Evolutionary conservation across 2,888 invertebrate genomes (phyloP).

Genomic region (Eristalis tenax): DNA sequence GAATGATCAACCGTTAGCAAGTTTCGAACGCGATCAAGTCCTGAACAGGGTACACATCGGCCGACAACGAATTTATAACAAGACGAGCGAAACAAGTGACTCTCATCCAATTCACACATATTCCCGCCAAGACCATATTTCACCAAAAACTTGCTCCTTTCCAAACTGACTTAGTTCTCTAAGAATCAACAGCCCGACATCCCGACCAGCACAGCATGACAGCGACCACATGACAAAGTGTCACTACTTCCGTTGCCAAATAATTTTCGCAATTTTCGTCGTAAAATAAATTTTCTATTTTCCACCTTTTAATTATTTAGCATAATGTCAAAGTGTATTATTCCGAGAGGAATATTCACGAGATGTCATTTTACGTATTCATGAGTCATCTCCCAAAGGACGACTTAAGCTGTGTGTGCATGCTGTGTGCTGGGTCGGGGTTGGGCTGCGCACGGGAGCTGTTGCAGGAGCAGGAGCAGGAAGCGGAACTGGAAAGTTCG

Average conservation of each 20-base stretch:
- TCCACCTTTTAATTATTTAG: conserved; percentile 69
- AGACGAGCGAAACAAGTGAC: neutral
- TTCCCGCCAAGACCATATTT: conserved; percentile 11
- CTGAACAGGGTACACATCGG: too few species aligned
- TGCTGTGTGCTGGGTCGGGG: neutral
- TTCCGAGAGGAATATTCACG: conserved; percentile 64
- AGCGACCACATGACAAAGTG: conserved; percentile 52
- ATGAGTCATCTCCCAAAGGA: conserved; percentile 59
- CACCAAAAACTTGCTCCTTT: conserved; percentile 11
- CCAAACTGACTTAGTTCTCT: neutral
- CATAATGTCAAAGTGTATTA: conserved; percentile 64
- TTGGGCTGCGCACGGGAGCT: neutral
- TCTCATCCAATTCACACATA: conserved; percentile 7
- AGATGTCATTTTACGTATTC: conserved; percentile 67
- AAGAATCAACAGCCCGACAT: neutral
- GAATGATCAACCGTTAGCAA: too few species aligned
- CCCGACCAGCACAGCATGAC: neutral
- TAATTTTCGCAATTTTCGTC: conserved; percentile 44
- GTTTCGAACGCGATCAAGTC: too few species aligned
- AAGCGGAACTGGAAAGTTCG: conserved; percentile 59
- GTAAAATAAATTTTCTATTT: conserved; percentile 58
- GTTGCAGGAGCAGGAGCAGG: neutral
- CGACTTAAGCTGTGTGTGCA: conserved; percentile 40
- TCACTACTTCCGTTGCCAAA: conserved; percentile 34
- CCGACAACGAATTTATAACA: neutral